A percentile compares a stretch with the other conserved stretches of the same genome.
Evolutionary conservation across 2,888 invertebrate genomes (phyloP).

Genomic region (Archips crataeganus): DNA sequence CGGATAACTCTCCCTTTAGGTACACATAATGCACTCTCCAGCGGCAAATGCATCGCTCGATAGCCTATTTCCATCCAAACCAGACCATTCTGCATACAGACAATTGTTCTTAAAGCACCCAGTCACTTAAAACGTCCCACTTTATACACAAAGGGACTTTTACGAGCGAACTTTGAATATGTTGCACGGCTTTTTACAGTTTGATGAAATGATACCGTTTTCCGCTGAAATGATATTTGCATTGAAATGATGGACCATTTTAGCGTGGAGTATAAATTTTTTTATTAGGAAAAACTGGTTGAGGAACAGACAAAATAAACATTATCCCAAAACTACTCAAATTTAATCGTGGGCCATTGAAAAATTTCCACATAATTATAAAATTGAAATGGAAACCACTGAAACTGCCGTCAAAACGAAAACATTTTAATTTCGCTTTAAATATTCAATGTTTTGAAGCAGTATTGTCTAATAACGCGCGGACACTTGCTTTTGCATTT

Average conservation of each 20-base stretch:
- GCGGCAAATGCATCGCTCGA: conserved; percentile 66
- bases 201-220: conserved; percentile 27
- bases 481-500: no score
- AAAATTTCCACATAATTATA: no score
- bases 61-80: conserved; percentile 75
- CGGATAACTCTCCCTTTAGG: conserved; percentile 37
- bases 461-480: no score
- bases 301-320: no score
- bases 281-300: background rate
- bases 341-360: no score
- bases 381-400: no score
- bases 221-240: background rate
- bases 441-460: no score
- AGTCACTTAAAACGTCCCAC: conserved; percentile 73
- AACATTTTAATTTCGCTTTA: no score
- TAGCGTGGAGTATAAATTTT: background rate
- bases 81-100: conserved; percentile 66
- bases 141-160: conserved; percentile 75
- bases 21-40: conserved; percentile 41
- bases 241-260: conserved; percentile 10
- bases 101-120: conserved; percentile 74
- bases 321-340: no score
- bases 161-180: conserved; percentile 46
- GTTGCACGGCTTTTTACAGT: conserved; percentile 33
- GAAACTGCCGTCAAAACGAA: no score